Conservation (phyloP, 1,140 invertebrate genomes). For the Drosophila serrata region DNA sequence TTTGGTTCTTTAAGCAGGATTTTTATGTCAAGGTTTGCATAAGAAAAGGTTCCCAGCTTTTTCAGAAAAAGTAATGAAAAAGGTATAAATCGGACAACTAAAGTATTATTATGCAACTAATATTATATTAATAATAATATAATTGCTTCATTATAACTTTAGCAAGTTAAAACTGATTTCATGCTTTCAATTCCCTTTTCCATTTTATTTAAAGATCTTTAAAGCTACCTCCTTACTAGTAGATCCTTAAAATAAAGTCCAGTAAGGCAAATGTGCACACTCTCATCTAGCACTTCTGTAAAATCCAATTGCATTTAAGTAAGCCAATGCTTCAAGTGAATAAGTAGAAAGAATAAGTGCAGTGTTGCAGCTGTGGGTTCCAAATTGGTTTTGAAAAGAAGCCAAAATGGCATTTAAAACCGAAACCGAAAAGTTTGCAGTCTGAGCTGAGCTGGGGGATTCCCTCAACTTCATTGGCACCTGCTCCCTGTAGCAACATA, state of each 20-base stretch:
- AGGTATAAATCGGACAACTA: too few relatives aligned
- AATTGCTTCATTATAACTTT: too few relatives aligned
- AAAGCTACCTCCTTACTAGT: background rate
- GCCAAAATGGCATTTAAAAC: slow-evolving; percentile 49
- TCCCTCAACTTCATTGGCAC: slow-evolving; percentile 33
- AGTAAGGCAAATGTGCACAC: slow-evolving; percentile 6
- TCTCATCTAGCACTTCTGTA: slow-evolving; percentile 1
- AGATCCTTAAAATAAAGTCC: background rate
- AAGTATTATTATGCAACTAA: too few relatives aligned
- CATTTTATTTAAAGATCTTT: too few relatives aligned
- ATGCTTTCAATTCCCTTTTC: too few relatives aligned
- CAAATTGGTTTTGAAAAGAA: slow-evolving; percentile 39
- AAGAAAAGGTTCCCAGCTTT: too few relatives aligned
- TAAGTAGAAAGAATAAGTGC: slow-evolving; percentile 30
- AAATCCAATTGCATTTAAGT: slow-evolving; percentile 33
- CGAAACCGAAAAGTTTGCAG: slow-evolving; percentile 42
- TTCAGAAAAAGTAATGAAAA: too few relatives aligned
- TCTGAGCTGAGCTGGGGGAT: background rate
- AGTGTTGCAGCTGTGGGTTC: slow-evolving; percentile 21
- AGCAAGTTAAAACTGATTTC: too few relatives aligned
- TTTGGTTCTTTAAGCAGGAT: too few relatives aligned
- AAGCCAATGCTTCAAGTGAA: slow-evolving; percentile 36
- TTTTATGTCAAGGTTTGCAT: too few relatives aligned
- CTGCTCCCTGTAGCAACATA: slow-evolving; percentile 52
- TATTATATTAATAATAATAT: too few relatives aligned